Percentiles rank a stretch among this genome's conserved stretches.
phyloP scores from a whole-genome alignment of 35 echinoderm and acorn worm species.

The Chiridota heheva region DNA sequence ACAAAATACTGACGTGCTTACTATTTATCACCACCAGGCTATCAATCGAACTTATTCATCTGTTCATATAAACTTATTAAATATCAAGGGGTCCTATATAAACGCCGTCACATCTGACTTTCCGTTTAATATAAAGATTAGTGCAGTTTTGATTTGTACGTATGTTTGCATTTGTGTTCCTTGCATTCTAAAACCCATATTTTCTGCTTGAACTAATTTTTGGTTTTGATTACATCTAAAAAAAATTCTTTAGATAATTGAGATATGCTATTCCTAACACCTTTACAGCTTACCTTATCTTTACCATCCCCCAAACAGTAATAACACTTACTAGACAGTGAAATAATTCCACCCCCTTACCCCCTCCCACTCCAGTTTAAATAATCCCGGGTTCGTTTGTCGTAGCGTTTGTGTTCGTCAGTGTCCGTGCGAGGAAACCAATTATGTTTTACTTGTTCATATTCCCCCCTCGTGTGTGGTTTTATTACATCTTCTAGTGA shows the following conservation, averaged over 20 bases:
- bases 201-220: neutral
- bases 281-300: constrained; percentile 47
- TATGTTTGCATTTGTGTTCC: constrained; percentile 55
- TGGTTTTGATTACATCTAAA: constrained; percentile 18
- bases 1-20: no score
- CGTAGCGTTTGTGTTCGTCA: constrained; percentile 10
- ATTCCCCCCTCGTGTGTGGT: neutral
- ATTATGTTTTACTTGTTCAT: constrained; percentile 35
- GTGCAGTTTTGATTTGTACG: constrained; percentile 43
- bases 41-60: neutral
- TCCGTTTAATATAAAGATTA: constrained; percentile 66
- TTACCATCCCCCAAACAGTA: constrained; percentile 45
- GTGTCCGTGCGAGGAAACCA: constrained; percentile 58
- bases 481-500: neutral
- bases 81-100: constrained; percentile 42
- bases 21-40: no score
- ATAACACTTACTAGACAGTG: constrained; percentile 43
- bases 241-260: constrained; percentile 25
- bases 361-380: constrained; percentile 64
- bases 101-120: constrained; percentile 34
- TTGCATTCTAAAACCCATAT: constrained; percentile 34
- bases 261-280: constrained; percentile 12
- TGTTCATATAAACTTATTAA: constrained; percentile 19
- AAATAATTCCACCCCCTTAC: constrained; percentile 35
- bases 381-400: constrained; percentile 62